A percentile compares a stretch with the other conserved stretches of the same genome.
These are phyloP conservation scores for Zeugodacus cucurbitae DNA, from an alignment of 1,140 invertebrate genomes.

Conservation along the genomic window DNA sequence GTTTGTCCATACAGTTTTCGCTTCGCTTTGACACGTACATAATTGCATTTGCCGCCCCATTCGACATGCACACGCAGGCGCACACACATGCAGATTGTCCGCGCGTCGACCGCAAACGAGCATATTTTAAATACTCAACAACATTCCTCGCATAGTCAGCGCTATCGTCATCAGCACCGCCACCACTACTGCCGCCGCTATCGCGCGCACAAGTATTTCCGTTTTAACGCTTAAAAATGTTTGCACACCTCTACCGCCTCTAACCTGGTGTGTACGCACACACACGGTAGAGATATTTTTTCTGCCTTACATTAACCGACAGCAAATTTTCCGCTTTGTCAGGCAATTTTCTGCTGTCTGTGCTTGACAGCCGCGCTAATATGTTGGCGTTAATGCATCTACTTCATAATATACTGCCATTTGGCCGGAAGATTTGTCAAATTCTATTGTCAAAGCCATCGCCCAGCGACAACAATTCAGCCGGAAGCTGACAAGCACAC, in stretches of 20 bases:
- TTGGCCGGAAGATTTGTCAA: slow-evolving; percentile 22
- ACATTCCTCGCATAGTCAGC: not conserved
- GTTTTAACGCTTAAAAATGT: not conserved
- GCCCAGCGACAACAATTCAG: not conserved
- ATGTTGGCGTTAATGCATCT: not conserved
- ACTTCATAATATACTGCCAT: slow-evolving; percentile 25
- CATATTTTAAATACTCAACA: slow-evolving; percentile 35
- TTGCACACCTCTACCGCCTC: not conserved
- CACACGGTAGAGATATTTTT: not conserved
- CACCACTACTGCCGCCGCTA: not conserved
- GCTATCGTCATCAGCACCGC: not conserved
- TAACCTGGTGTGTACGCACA: not conserved
- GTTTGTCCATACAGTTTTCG: not conserved
- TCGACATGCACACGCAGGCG: not conserved
- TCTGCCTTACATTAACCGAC: not conserved
- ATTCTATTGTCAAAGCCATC: slow-evolving; percentile 7
- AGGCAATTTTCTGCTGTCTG: slow-evolving; percentile 18
- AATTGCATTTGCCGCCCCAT: slow-evolving; percentile 33
- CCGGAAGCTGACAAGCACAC: not conserved
- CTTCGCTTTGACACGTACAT: slow-evolving; percentile 9
- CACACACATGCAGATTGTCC: not conserved
- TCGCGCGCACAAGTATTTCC: slow-evolving; percentile 3
- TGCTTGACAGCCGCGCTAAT: slow-evolving; percentile 16
- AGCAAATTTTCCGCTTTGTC: slow-evolving; percentile 9
- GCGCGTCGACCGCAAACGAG: not conserved